Percentiles rank a stretch among this genome's conserved stretches.
These are phyloP conservation scores for Orestias chungarensis DNA, from an alignment of 2,797 vertebrate species.

Conservation along the genomic window DNA sequence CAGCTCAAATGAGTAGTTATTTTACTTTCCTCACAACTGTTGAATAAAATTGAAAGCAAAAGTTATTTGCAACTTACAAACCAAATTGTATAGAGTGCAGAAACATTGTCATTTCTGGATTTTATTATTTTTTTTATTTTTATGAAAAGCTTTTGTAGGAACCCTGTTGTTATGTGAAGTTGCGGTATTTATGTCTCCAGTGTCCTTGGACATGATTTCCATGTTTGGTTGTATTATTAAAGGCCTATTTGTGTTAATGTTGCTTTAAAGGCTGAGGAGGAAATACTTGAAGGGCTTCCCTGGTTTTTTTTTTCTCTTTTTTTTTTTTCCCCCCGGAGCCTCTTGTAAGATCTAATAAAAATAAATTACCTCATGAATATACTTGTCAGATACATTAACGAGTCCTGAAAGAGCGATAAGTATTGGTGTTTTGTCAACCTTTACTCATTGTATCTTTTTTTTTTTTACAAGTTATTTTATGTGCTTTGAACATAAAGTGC, in stretches of 20 bases:
- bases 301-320: too few relatives aligned
- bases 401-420: slow-evolving; percentile 17
- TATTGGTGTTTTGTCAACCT: neutral
- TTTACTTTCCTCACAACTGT: neutral
- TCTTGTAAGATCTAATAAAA: slow-evolving; percentile 26
- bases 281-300: slow-evolving; percentile 27
- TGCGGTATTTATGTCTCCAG: slow-evolving; percentile 24
- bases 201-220: slow-evolving; percentile 2
- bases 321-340: too few relatives aligned
- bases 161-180: slow-evolving; percentile 2
- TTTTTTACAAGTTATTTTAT: neutral
- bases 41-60: neutral
- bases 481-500: neutral
- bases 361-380: slow-evolving; percentile 32
- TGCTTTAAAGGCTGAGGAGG: neutral
- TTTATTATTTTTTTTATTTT: neutral
- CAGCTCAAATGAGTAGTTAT: neutral
- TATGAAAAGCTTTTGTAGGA: neutral
- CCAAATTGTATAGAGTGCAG: too few relatives aligned
- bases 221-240: neutral
- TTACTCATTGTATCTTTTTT: neutral
- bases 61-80: too few relatives aligned
- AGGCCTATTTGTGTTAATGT: neutral
- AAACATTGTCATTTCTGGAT: too few relatives aligned
- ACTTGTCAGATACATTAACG: neutral